Evolutionary conservation across 2,797 vertebrate species (phyloP).

Genomic region (Galago senegalensis): DNA sequence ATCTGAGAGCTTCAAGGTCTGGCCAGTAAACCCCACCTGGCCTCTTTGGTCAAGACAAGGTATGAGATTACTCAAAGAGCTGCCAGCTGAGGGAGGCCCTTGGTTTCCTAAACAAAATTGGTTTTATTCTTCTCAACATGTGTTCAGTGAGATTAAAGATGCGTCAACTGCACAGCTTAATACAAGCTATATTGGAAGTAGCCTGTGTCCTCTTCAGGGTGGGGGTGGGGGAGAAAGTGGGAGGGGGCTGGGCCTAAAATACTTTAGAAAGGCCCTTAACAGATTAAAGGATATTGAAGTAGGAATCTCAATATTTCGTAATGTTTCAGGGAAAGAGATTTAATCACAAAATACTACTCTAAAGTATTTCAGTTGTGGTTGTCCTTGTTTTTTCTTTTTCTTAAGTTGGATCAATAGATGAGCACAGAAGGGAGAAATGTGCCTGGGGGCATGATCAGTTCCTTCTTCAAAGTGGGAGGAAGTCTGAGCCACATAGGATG

Average conservation of each 20-base stretch:
- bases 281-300: conserved; percentile 93
- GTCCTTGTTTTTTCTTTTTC: background rate
- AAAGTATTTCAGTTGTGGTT: conserved; percentile 42
- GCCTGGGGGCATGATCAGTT: too few species aligned
- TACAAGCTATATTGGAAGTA: conserved; percentile 89
- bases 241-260: conserved; percentile 89
- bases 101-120: conserved; percentile 95
- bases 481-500: background rate
- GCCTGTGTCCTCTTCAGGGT: conserved; percentile 88
- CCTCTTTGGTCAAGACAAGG: conserved; percentile 79
- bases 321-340: conserved; percentile 90
- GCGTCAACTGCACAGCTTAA: conserved; percentile 92
- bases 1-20: conserved; percentile 13
- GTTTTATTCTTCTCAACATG: conserved; percentile 96
- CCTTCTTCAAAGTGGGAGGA: background rate
- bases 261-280: conserved; percentile 95
- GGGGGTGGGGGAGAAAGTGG: conserved; percentile 49
- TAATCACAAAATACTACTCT: conserved; percentile 90
- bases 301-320: conserved; percentile 91
- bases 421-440: too few species aligned
- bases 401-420: background rate
- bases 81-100: conserved; percentile 92
- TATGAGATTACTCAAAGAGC: conserved; percentile 92
- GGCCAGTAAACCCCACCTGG: background rate
- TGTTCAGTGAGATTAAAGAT: conserved; percentile 94